phyloP scores from a whole-genome alignment of 2,888 invertebrate species.

The Volucella zonaria region DNA sequence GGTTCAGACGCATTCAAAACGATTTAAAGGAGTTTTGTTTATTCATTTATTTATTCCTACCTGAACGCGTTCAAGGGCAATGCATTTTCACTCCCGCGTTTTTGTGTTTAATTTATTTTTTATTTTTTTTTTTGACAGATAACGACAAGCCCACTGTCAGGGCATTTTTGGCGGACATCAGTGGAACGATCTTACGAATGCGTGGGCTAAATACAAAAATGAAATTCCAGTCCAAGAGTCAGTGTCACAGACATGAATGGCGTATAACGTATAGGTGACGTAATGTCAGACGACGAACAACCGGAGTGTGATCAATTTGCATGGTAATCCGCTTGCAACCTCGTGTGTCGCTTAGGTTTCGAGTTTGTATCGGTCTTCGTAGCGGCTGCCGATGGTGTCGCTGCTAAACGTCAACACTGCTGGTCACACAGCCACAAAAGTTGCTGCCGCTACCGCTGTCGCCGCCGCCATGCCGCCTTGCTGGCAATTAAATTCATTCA shows the following conservation, averaged over 20 bases:
- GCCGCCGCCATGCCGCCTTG: not conserved
- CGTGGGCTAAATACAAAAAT: conserved; percentile 3
- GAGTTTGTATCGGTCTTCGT: conserved; percentile 7
- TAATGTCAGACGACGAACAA: conserved; percentile 33
- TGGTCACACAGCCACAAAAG: conserved; percentile 9
- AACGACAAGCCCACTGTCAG: conserved; percentile 26
- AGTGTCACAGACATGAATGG: conserved; percentile 4
- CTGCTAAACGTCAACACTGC: conserved; percentile 2
- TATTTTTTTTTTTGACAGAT: conserved; percentile 14
- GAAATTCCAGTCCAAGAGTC: conserved; percentile 40
- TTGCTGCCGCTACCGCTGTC: conserved; percentile 2
- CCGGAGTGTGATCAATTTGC: conserved; percentile 37
- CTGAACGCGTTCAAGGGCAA: conserved; percentile 46
- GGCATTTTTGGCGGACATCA: conserved; percentile 31
- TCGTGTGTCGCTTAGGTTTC: conserved; percentile 21
- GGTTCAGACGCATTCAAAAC: conserved; percentile 18
- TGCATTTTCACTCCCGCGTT: conserved; percentile 42
- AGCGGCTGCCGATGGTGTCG: not conserved
- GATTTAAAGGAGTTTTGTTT: conserved; percentile 16
- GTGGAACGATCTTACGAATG: not conserved
- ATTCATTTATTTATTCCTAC: conserved; percentile 18
- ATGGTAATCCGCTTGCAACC: conserved; percentile 50
- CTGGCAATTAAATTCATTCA: conserved; percentile 65
- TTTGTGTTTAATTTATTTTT: too few species aligned
- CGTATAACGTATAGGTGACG: conserved; percentile 36